Evolutionary conservation across 2,888 invertebrate genomes (phyloP), one percentile per base, ranked within the genome.

Genomic region (Scrobipalpa atriplicella): DNA sequence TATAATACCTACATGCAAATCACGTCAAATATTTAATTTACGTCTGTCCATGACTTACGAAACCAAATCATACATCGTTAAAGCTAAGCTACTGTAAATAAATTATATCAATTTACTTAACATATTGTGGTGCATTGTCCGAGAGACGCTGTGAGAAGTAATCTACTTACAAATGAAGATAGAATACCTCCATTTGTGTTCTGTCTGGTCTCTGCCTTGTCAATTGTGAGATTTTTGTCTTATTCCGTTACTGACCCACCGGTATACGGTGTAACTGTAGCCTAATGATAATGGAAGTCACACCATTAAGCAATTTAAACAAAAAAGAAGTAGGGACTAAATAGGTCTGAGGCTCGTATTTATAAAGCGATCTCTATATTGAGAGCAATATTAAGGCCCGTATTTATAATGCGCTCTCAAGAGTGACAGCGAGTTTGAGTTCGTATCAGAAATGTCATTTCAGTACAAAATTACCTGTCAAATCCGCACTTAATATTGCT

Each of bases 81-180:
- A 13, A n/a, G 29, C 29, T 29, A 5, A 29, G 29, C 29, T 29
- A 29, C 29, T 13, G 13, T n/a, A 47, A 47, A 47, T 81, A 80
- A 83, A 82, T 81, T 75, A 79, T 83, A 83, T 82, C 75, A 77
- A 82, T 83, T 85, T 82, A 84, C 79, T 78, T 75, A 78, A 79
- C 61, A 72, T 72, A 70, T 72, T 29, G 83, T 78, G 65, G 76
- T 16, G 82, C 73, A 89, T 90, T 90, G 89, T 89, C 80, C 68
- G 71, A 62, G 18, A 62, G 47, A 63, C 64, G 64, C 69, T 75
- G 77, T 76, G 78, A 72, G 76, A 78, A 69, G 63, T 62, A 62
- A 19, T 19, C 52, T 61, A 64, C 66, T 61, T 64, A 61, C 58
- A 66, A 77, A 75, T 68, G 69, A 73, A 76, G 74, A 76, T 73